Evolutionary conservation across 1,140 invertebrate genomes (phyloP).

Genomic region (Hylaeus anthracinus): DNA sequence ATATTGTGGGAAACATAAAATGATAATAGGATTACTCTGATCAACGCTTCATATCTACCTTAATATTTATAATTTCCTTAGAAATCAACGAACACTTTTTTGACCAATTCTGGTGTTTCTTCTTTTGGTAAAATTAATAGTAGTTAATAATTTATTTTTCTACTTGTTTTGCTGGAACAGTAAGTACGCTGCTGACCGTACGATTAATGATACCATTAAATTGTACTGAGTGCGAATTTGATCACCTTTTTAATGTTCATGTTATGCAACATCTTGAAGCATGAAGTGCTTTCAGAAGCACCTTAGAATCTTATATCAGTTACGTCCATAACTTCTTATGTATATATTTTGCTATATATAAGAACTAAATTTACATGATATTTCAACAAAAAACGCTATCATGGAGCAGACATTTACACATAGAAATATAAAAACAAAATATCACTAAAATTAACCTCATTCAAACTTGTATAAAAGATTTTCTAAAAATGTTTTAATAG

Average conservation of each 20-base stretch:
- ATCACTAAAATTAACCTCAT: slow-evolving; percentile 70
- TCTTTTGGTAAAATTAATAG: slow-evolving; percentile 43
- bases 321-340: slow-evolving; percentile 68
- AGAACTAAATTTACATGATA: slow-evolving; percentile 79
- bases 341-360: slow-evolving; percentile 68
- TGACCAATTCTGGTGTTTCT: slow-evolving; percentile 35
- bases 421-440: slow-evolving; percentile 79
- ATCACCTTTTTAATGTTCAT: slow-evolving; percentile 58
- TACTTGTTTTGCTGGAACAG: slow-evolving; percentile 59
- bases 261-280: slow-evolving; percentile 59
- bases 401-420: slow-evolving; percentile 78
- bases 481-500: slow-evolving; percentile 68
- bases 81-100: slow-evolving; percentile 61
- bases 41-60: slow-evolving; percentile 62
- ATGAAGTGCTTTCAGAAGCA: slow-evolving; percentile 47
- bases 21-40: slow-evolving; percentile 20
- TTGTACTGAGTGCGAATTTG: slow-evolving; percentile 77
- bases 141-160: slow-evolving; percentile 42
- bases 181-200: slow-evolving; percentile 76
- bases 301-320: slow-evolving; percentile 56
- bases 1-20: slow-evolving; percentile 55
- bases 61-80: slow-evolving; percentile 67
- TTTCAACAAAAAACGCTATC: slow-evolving; percentile 78
- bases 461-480: slow-evolving; percentile 75
- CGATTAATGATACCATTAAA: slow-evolving; percentile 72